Conservation (phyloP, 2,113 vertebrate genomes). For the Trematomus loennbergii region DNA sequence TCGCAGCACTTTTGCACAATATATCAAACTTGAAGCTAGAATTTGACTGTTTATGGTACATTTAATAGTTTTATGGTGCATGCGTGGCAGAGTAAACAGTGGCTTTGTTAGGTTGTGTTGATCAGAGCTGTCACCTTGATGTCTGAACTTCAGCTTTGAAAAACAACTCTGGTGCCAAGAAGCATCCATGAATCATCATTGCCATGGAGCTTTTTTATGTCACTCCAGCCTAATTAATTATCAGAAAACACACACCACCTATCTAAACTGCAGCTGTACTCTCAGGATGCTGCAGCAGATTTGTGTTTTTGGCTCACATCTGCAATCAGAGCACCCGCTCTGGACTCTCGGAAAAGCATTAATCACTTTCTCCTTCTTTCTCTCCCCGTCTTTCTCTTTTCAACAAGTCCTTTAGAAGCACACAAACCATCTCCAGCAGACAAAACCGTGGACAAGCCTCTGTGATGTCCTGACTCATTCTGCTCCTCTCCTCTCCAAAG, state of each 20-base stretch:
- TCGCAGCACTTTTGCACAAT: background rate
- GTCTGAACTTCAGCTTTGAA: constrained; percentile 53
- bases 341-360: constrained; percentile 60
- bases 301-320: constrained; percentile 48
- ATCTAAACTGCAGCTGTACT: constrained; percentile 27
- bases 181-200: constrained; percentile 49
- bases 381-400: constrained; percentile 53
- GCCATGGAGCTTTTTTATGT: constrained; percentile 49
- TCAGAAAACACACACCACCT: constrained; percentile 59
- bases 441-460: constrained; percentile 78
- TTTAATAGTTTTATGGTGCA: constrained; percentile 15
- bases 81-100: background rate
- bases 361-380: constrained; percentile 58
- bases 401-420: constrained; percentile 70
- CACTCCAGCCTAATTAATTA: constrained; percentile 59
- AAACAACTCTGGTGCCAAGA: constrained; percentile 55
- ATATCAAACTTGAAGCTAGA: background rate
- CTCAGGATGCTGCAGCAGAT: constrained; percentile 38
- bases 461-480: constrained; percentile 79
- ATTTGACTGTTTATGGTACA: background rate
- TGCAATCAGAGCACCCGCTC: constrained; percentile 64
- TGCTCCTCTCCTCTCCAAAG: constrained; percentile 77
- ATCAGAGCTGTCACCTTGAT: constrained; percentile 49
- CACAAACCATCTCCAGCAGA: constrained; percentile 77
- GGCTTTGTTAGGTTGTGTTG: constrained; percentile 27